phyloP scores from a whole-genome alignment of 2,888 invertebrate species.

The Drosophila longiperda region DNA sequence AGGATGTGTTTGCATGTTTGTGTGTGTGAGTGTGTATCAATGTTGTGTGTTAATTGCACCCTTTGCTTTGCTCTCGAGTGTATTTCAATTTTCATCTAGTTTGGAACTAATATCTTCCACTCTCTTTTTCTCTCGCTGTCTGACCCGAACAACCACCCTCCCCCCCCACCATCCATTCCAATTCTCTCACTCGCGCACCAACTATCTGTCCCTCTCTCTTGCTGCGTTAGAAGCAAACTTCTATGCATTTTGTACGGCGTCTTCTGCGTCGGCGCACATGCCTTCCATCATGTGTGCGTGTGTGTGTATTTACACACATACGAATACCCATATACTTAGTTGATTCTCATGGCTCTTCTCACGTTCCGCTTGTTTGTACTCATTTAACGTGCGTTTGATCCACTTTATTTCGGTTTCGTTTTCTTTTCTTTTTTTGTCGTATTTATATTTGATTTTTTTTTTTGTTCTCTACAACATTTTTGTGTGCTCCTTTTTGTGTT shows the following conservation, averaged over 20 bases:
- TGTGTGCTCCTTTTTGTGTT: conserved; percentile 76
- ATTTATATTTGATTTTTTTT: conserved; percentile 29
- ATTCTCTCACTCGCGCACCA: background rate
- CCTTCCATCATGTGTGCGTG: conserved; percentile 6
- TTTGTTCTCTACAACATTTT: conserved; percentile 65
- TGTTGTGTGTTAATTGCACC: background rate
- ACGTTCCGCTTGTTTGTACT: conserved; percentile 68
- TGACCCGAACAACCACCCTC: too few relatives aligned
- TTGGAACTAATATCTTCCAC: background rate
- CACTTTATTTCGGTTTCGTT: conserved; percentile 66
- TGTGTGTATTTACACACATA: background rate
- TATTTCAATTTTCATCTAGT: background rate
- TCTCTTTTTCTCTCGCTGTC: background rate
- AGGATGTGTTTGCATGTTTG: background rate
- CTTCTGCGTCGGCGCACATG: conserved; percentile 46
- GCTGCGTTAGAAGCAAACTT: conserved; percentile 17
- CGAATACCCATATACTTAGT: conserved; percentile 33
- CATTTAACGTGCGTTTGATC: conserved; percentile 69
- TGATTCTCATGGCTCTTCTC: conserved; percentile 68
- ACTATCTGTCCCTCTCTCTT: background rate
- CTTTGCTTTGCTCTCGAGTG: background rate
- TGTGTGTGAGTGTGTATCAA: background rate
- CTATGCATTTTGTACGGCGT: conserved; percentile 33
- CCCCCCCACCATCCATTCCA: background rate
- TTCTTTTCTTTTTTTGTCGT: conserved; percentile 33